Evolutionary conservation across 2,113 vertebrate genomes (phyloP), one percentile per base, ranked within the genome.

Genomic region (Passer montanus): DNA sequence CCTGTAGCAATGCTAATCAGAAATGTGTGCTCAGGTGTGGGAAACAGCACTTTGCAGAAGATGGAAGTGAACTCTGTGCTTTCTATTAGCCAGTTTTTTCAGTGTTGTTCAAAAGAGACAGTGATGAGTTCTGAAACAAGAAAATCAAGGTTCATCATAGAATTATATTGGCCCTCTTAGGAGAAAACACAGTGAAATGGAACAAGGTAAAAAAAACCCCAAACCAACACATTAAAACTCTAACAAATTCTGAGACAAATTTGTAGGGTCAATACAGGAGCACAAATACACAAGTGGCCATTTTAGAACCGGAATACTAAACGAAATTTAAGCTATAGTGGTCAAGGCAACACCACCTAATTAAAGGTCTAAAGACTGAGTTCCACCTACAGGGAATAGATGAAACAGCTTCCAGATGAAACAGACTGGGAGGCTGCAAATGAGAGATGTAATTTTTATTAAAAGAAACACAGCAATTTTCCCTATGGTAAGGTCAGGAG

Each of bases 271-370:
- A 84, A 18, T 94, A 93, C 59, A 62, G 81, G 87, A 95, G 92
- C 37, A 58, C 41, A 84, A 84, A 94, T 95, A 50, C 79, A 59
- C 66, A 69, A 91, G 86, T 85, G 95, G 15, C 64, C 87, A 14
- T 75, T 97, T 95, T 96, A 94, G 88, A 67, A 37, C 96, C 35
- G 81, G 88, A 96, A 94, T 87, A 84, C 89, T 96, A 95, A 97
- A 91, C 10, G 90, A 85, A 95, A 92, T 94, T 87, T 96, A 91
- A 89, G 55, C 64, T 96, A 27, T 73, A 80, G 78, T 89, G 95
- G 94, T 90, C 96, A 95, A 91, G 96, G 81, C 93, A 95, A 94
- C 84, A 82, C 64, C 84, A 95, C 89, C 87, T 97, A 97, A 97
- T 97, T 95, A 95, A 95, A 73, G 85, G 89, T 89, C 77, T 92